Evolutionary conservation across 2,113 vertebrate genomes (phyloP).

Genomic region (Crypturellus undulatus): DNA sequence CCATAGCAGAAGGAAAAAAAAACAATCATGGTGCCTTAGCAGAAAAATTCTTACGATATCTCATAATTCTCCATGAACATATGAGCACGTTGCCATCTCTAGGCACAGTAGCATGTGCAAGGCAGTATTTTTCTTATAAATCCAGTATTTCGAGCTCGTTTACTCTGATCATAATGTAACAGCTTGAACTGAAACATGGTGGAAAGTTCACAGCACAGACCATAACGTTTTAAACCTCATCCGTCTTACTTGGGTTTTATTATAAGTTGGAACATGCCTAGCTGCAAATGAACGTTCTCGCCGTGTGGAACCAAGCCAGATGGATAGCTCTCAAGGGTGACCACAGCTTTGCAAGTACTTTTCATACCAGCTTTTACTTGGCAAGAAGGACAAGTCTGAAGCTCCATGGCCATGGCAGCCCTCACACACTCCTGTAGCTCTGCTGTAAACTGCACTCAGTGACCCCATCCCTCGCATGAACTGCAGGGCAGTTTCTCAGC

Average conservation of each 20-base stretch:
- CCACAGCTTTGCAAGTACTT: slow-evolving; percentile 34
- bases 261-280: slow-evolving; percentile 49
- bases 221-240: slow-evolving; percentile 24
- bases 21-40: not conserved
- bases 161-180: not conserved
- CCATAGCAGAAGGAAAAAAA: not conserved
- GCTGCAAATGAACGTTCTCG: not conserved
- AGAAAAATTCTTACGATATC: not conserved
- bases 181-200: not conserved
- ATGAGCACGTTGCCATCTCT: not conserved
- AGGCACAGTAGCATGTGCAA: not conserved
- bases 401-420: not conserved
- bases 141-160: not conserved
- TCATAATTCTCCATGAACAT: not conserved
- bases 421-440: not conserved
- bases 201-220: slow-evolving; percentile 11
- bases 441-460: not conserved
- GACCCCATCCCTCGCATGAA: rapidly evolving
- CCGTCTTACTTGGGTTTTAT: slow-evolving; percentile 27
- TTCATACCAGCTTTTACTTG: not conserved
- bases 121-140: not conserved
- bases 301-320: slow-evolving; percentile 33
- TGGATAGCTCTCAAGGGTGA: slow-evolving; percentile 13
- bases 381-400: not conserved
- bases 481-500: not conserved